These are phyloP conservation scores for Anser brachyrhynchus DNA, from an alignment of 2,113 vertebrate genomes.

Conservation along the genomic window DNA sequence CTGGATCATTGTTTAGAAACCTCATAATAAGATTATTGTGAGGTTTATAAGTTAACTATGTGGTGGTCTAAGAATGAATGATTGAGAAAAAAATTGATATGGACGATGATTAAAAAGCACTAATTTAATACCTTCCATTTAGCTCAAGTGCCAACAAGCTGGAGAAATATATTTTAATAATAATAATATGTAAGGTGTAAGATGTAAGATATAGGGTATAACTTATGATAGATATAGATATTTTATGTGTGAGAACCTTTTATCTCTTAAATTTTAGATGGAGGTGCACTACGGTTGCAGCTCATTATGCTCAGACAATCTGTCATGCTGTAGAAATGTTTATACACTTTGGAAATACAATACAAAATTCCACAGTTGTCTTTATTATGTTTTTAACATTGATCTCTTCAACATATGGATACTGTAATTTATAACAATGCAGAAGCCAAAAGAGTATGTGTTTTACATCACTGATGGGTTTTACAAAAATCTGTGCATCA, in stretches of 20 bases:
- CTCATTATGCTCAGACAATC: not conserved
- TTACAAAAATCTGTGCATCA: not conserved
- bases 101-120: not conserved
- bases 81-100: not conserved
- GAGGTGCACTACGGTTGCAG: not conserved
- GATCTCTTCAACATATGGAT: not conserved
- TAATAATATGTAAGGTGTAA: not conserved
- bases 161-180: not conserved
- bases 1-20: not conserved
- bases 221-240: not conserved
- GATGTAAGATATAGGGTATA: not conserved
- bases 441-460: not conserved
- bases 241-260: not conserved
- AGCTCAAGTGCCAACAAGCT: not conserved
- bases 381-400: not conserved
- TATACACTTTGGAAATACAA: not conserved
- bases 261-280: not conserved
- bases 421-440: not conserved
- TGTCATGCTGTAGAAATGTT: not conserved
- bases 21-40: not conserved
- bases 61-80: not conserved
- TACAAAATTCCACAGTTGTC: rapidly evolving
- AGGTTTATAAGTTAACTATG: not conserved
- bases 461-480: not conserved
- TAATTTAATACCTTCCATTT: not conserved